Conservation (phyloP, 2,888 invertebrate genomes). For the Calameuta filiformis region DNA sequence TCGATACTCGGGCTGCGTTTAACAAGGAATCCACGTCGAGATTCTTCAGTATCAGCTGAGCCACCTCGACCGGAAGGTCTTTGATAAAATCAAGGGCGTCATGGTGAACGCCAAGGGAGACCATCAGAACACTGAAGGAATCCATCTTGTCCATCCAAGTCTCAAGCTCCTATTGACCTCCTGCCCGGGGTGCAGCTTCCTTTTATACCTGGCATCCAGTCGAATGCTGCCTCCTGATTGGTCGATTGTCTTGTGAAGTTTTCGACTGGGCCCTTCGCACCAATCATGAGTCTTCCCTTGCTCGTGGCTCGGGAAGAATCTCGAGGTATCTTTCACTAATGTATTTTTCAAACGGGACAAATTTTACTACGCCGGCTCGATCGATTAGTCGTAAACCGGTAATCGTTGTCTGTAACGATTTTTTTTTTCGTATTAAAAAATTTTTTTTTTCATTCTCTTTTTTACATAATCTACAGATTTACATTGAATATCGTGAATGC, state of each 20-base stretch:
- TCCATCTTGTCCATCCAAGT: neutral
- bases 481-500: neutral
- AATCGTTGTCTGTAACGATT: too few relatives aligned
- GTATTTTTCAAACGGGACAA: neutral
- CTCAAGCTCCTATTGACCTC: neutral
- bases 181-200: neutral
- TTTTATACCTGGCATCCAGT: neutral
- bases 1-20: conserved; percentile 17
- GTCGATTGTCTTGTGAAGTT: neutral
- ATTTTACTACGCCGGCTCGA: too few relatives aligned
- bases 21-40: conserved; percentile 20
- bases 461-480: neutral
- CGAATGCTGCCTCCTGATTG: neutral
- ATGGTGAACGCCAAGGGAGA: neutral
- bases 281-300: neutral
- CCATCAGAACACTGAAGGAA: neutral
- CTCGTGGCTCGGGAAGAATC: neutral
- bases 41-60: conserved; percentile 20
- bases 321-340: neutral
- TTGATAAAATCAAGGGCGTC: conserved; percentile 15
- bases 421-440: too few relatives aligned
- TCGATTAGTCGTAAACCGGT: too few relatives aligned
- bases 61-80: conserved; percentile 21
- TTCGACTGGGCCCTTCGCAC: neutral
- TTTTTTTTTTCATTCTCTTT: too few relatives aligned